A percentile compares a stretch with the other conserved stretches of the same genome.
phyloP scores from a whole-genome alignment of 2,113 vertebrate species.

The Grus americana region DNA sequence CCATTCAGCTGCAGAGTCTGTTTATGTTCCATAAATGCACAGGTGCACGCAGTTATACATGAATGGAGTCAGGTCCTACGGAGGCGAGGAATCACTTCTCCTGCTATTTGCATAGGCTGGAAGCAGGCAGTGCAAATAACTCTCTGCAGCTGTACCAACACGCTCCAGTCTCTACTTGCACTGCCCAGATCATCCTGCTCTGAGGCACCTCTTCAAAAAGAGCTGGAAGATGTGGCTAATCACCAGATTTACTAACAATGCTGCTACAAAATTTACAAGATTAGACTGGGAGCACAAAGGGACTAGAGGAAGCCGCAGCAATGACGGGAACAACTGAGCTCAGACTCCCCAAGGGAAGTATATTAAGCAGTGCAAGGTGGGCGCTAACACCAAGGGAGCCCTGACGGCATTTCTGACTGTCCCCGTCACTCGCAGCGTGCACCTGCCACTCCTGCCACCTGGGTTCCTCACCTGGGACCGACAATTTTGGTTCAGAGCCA shows the following conservation, averaged over 20 bases:
- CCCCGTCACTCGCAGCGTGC: not conserved
- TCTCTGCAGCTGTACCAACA: constrained; percentile 28
- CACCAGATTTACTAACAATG: not conserved
- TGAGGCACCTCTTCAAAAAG: not conserved
- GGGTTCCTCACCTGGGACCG: not conserved
- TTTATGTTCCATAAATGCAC: not conserved
- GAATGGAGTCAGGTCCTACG: not conserved
- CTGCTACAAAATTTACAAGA: not conserved
- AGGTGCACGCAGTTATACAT: not conserved
- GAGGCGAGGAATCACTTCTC: not conserved
- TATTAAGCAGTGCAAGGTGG: not conserved
- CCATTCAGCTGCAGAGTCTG: not conserved
- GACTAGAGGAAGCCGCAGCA: not conserved
- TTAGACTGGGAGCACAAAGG: not conserved
- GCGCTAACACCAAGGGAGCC: not conserved
- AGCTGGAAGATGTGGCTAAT: not conserved
- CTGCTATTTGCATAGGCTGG: constrained; percentile 5
- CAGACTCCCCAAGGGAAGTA: not conserved
- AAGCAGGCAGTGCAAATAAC: constrained; percentile 14
- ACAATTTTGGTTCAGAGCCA: not conserved
- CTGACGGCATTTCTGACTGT: not conserved
- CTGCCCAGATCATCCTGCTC: not conserved
- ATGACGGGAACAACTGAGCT: accelerated
- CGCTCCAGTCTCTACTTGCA: not conserved
- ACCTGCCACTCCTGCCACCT: not conserved